Conservation (phyloP, 1,140 invertebrate genomes). For the Lutraria rhynchaena region DNA sequence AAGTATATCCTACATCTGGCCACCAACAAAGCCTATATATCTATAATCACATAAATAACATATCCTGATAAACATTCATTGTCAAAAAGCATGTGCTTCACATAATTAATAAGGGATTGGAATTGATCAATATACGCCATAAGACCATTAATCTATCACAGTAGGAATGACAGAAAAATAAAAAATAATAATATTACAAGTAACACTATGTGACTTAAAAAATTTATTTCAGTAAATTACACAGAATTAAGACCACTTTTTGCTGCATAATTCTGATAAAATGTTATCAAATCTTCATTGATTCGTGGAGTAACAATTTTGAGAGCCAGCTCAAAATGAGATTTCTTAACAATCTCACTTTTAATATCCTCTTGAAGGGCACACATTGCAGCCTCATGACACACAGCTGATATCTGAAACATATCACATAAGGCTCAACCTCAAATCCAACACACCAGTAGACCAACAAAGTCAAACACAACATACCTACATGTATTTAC, state of each 20-base stretch:
- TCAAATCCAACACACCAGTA: too few relatives aligned
- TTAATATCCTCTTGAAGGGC: conserved; percentile 89
- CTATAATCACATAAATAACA: too few relatives aligned
- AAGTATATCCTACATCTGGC: too few relatives aligned
- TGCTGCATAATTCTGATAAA: conserved; percentile 86
- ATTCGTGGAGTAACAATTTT: conserved; percentile 88
- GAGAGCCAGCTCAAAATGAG: conserved; percentile 89
- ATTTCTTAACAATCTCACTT: conserved; percentile 82
- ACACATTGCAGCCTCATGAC: conserved; percentile 92
- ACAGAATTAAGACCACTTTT: conserved; percentile 68
- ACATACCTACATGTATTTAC: too few relatives aligned
- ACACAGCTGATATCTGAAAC: conserved; percentile 89
- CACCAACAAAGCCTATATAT: too few relatives aligned
- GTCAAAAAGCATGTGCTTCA: neutral
- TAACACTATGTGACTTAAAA: neutral
- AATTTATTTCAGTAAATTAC: conserved; percentile 32
- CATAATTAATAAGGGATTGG: neutral
- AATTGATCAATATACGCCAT: neutral
- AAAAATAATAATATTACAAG: neutral
- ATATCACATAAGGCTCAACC: too few relatives aligned
- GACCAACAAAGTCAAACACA: too few relatives aligned
- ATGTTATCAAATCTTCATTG: conserved; percentile 85
- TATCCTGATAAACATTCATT: neutral
- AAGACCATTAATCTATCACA: neutral
- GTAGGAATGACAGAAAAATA: neutral